A percentile compares a stretch with the other conserved stretches of the same genome.
These are phyloP conservation scores for Oxyura jamaicensis DNA, from an alignment of 2,113 vertebrate species.

Conservation along the genomic window DNA sequence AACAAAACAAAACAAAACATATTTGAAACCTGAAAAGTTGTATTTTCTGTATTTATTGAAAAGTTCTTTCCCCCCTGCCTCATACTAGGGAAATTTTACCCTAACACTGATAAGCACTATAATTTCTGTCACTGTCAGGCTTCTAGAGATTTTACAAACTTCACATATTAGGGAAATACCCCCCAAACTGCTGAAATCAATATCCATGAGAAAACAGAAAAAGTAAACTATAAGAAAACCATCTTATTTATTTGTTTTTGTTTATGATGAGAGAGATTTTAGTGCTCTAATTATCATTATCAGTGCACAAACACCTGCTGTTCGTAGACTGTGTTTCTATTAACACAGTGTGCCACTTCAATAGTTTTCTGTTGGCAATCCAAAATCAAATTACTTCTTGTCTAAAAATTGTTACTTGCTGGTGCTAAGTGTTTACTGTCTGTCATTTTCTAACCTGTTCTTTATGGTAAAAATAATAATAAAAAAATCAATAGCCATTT, in stretches of 20 bases:
- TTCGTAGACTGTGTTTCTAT: constrained; percentile 26
- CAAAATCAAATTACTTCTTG: constrained; percentile 47
- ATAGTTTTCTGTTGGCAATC: constrained; percentile 27
- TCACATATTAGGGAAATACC: not conserved
- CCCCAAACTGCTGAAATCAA: not conserved
- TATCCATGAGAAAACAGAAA: not conserved
- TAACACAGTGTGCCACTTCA: constrained; percentile 43
- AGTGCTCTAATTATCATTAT: constrained; percentile 55
- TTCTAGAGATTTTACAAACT: not conserved
- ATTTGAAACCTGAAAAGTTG: not conserved
- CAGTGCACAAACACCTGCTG: constrained; percentile 55
- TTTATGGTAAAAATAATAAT: not conserved
- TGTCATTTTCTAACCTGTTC: constrained; percentile 34
- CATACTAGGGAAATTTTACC: not conserved
- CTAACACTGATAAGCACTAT: not conserved
- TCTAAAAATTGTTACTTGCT: constrained; percentile 43
- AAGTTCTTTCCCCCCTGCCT: too few relatives aligned
- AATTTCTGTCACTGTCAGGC: not conserved
- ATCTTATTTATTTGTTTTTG: constrained; percentile 20
- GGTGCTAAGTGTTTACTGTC: not conserved
- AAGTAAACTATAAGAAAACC: not conserved
- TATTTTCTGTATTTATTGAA: not conserved
- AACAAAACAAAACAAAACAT: not conserved
- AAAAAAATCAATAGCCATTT: not conserved
- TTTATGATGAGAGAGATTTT: constrained; percentile 35